Percentiles rank a stretch among this genome's conserved stretches.
These are phyloP conservation scores for Chionomys nivalis DNA, from an alignment of 2,113 vertebrate species.

Conservation along the genomic window DNA sequence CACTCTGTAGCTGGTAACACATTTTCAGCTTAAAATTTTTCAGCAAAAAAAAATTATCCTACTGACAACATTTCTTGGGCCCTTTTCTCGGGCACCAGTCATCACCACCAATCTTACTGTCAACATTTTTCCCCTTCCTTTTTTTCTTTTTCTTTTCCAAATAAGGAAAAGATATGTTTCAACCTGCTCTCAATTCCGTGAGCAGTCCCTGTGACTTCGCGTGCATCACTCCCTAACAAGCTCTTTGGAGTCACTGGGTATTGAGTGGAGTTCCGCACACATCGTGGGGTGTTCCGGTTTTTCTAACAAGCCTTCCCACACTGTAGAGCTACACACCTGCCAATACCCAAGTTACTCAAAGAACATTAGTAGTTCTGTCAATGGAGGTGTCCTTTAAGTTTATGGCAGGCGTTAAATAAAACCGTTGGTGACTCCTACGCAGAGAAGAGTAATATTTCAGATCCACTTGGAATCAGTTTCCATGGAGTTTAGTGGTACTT, in stretches of 20 bases:
- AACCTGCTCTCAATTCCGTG: not conserved
- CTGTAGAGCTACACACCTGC: conserved; percentile 1
- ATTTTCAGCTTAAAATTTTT: conserved; percentile 60
- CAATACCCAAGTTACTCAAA: not conserved
- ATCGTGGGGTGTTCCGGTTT: not conserved
- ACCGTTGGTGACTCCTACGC: conserved; percentile 18
- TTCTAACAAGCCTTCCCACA: conserved; percentile 10
- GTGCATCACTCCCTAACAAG: not conserved
- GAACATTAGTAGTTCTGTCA: conserved; percentile 21
- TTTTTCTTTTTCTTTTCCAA: not conserved
- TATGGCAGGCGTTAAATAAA: conserved; percentile 24
- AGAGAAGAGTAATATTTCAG: not conserved
- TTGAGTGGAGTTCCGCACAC: not conserved
- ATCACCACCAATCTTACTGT: not conserved
- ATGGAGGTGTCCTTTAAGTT: conserved; percentile 31
- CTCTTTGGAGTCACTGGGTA: not conserved
- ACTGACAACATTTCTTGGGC: conserved; percentile 42
- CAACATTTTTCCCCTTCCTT: not conserved
- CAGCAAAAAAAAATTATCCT: conserved; percentile 42
- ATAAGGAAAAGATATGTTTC: not conserved
- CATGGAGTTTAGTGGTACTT: not conserved
- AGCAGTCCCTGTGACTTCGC: not conserved
- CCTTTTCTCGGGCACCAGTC: conserved; percentile 35
- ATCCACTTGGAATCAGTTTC: conserved; percentile 21
- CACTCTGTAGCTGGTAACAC: conserved; percentile 23